Percentiles rank a stretch among this genome's conserved stretches.
Conservation (phyloP, 2,113 vertebrate species). For the Prietella phreatophila region DNA sequence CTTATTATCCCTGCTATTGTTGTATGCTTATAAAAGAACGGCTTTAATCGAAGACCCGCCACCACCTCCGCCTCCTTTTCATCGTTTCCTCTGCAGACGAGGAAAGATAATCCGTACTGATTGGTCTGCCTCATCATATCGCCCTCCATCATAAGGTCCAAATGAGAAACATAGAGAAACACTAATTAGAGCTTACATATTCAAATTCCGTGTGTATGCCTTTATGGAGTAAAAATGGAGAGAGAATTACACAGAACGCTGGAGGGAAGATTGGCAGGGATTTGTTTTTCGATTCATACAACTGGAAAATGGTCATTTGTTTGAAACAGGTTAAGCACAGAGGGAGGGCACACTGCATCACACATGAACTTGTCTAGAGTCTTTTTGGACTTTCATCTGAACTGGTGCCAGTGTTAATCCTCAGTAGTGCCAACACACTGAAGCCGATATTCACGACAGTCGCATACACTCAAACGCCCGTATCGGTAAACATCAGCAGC, state of each 20-base stretch:
- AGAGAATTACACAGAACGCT: conserved; percentile 30
- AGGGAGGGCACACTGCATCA: neutral
- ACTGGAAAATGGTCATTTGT: conserved; percentile 56
- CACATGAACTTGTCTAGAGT: neutral
- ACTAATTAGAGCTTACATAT: conserved; percentile 66
- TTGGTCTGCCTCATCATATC: conserved; percentile 47
- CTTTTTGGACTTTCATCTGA: conserved; percentile 40
- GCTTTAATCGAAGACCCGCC: conserved; percentile 6
- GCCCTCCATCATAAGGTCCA: conserved; percentile 30
- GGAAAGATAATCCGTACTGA: conserved; percentile 52
- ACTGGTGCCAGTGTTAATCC: conserved; percentile 4
- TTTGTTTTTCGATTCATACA: conserved; percentile 39
- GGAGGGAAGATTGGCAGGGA: conserved; percentile 38
- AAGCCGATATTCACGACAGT: conserved; percentile 4
- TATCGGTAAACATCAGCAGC: conserved; percentile 21
- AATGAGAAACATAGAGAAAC: conserved; percentile 38
- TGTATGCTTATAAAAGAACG: conserved; percentile 16
- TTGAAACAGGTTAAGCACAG: conserved; percentile 43
- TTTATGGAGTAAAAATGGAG: conserved; percentile 46
- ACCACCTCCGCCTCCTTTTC: conserved; percentile 7
- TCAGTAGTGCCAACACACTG: neutral
- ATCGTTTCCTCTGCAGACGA: conserved; percentile 18
- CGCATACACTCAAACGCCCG: neutral
- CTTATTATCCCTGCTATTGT: conserved; percentile 40
- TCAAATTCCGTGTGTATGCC: conserved; percentile 47